Percentiles rank a stretch among this genome's conserved stretches.
Conservation (phyloP, 1,140 invertebrate genomes). For the Lutraria rhynchaena region DNA sequence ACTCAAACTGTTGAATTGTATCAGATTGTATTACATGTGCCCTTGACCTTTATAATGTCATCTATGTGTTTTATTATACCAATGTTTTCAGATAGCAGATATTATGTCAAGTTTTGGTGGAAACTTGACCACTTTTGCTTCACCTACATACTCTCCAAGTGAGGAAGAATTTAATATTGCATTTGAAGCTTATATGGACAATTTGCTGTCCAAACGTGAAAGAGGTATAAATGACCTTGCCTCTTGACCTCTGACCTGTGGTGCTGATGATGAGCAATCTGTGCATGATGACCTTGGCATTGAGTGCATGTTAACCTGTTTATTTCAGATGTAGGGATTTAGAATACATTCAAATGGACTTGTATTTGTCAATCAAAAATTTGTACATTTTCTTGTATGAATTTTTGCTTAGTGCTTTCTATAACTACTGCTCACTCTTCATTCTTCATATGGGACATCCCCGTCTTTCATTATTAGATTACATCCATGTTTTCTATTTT, state of each 20-base stretch:
- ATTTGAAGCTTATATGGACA: constrained; percentile 70
- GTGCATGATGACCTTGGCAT: constrained; percentile 29
- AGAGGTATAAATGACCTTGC: constrained; percentile 36
- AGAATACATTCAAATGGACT: too few relatives aligned
- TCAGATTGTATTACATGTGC: too few relatives aligned
- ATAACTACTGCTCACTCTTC: too few relatives aligned
- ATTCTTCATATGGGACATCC: too few relatives aligned
- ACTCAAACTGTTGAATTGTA: too few relatives aligned
- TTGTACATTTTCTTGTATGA: too few relatives aligned
- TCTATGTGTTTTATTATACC: not conserved
- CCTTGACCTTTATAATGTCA: not conserved
- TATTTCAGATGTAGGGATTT: too few relatives aligned
- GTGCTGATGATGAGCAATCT: not conserved
- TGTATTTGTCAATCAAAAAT: too few relatives aligned
- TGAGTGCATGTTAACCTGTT: too few relatives aligned
- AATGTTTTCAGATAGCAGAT: constrained; percentile 79
- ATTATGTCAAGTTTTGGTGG: constrained; percentile 81
- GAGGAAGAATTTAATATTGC: constrained; percentile 53
- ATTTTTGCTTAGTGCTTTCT: too few relatives aligned
- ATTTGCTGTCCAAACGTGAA: constrained; percentile 41
- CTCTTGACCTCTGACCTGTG: not conserved
- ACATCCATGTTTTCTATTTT: too few relatives aligned
- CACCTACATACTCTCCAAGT: constrained; percentile 23
- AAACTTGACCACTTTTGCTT: constrained; percentile 70
- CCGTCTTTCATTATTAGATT: too few relatives aligned